Evolutionary conservation across 2,888 invertebrate species (phyloP).

Genomic region (Tipula lateralis): DNA sequence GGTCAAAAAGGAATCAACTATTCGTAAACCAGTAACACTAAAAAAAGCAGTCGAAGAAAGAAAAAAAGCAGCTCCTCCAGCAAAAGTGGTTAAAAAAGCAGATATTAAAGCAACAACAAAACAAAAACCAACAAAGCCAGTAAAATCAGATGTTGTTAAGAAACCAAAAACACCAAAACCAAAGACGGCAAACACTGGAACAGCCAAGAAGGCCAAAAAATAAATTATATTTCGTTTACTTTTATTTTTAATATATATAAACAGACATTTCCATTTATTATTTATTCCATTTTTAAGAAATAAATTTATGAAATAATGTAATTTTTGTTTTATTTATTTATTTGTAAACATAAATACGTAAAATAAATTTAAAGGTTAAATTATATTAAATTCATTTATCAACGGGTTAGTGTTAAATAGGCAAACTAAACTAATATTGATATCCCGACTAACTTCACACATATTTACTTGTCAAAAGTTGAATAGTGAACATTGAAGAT

Average conservation of each 20-base stretch:
- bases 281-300: slow-evolving; percentile 11
- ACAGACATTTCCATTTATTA: not conserved
- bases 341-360: not conserved
- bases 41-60: not conserved
- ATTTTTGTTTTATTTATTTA: not conserved
- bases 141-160: not conserved
- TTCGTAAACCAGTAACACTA: not conserved
- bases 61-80: not conserved
- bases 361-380: not conserved
- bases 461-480: not conserved
- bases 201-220: not conserved
- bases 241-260: not conserved
- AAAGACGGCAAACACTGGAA: not conserved
- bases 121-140: not conserved
- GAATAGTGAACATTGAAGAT: too few species aligned
- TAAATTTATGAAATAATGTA: not conserved
- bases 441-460: not conserved
- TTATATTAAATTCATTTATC: too few species aligned
- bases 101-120: not conserved
- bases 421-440: not conserved
- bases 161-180: not conserved
- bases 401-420: not conserved
- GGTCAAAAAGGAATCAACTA: not conserved
- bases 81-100: not conserved
- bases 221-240: not conserved